Percentiles rank a stretch among this genome's conserved stretches.
These are phyloP conservation scores for Episyrphus balteatus DNA, from an alignment of 1,140 invertebrate species.

Conservation along the genomic window DNA sequence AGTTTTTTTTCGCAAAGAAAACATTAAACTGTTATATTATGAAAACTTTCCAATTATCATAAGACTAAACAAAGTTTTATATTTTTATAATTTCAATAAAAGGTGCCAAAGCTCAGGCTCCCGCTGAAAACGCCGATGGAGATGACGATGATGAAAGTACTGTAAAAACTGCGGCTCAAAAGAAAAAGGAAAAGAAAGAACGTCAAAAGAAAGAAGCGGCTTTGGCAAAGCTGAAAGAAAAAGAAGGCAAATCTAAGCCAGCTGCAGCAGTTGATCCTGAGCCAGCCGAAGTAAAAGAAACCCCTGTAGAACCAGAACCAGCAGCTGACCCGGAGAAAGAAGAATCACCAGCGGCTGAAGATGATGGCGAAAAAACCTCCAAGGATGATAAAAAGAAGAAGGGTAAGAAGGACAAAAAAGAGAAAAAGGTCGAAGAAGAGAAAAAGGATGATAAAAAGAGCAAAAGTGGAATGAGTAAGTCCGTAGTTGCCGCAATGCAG, in stretches of 20 bases:
- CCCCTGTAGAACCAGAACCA: slow-evolving; percentile 15
- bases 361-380: slow-evolving; percentile 25
- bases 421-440: slow-evolving; percentile 45
- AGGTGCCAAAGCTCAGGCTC: slow-evolving; percentile 12
- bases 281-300: slow-evolving; percentile 28
- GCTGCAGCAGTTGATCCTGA: slow-evolving; percentile 43
- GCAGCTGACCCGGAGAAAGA: slow-evolving; percentile 24
- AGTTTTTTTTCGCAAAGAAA: too few species aligned
- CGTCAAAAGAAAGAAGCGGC: slow-evolving; percentile 59
- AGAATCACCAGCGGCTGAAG: slow-evolving; percentile 25
- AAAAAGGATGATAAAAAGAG: slow-evolving; percentile 39
- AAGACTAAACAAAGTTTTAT: slow-evolving; percentile 40
- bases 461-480: slow-evolving; percentile 62
- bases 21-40: too few species aligned
- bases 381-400: slow-evolving; percentile 45
- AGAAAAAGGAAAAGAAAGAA: slow-evolving; percentile 81
- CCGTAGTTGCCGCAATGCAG: slow-evolving; percentile 73
- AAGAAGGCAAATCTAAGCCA: neutral
- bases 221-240: slow-evolving; percentile 21
- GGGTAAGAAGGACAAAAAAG: slow-evolving; percentile 43
- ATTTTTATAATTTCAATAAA: slow-evolving; percentile 10
- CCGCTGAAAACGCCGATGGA: slow-evolving; percentile 37
- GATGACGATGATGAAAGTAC: slow-evolving; percentile 49
- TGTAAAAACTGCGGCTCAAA: slow-evolving; percentile 72
- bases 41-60: too few species aligned